Percentiles rank a stretch among this genome's conserved stretches.
These are phyloP conservation scores for Tetragnatha versicolor DNA, from an alignment of 1,140 invertebrate genomes.

Conservation along the genomic window DNA sequence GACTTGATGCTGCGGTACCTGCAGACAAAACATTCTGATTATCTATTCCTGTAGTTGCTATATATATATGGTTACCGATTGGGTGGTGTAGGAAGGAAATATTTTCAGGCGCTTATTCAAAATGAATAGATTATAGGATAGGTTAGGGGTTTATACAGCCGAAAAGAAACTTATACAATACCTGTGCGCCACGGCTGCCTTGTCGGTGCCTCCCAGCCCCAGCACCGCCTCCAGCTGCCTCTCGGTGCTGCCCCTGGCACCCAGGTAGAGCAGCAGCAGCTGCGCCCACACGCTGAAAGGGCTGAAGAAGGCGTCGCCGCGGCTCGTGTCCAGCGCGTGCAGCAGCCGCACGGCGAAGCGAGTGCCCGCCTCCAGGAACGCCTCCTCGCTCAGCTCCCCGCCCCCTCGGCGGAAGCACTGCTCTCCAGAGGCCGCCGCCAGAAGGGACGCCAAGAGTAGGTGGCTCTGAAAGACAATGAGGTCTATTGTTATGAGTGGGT, in stretches of 20 bases:
- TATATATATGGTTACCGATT: constrained; percentile 59
- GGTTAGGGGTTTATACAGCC: constrained; percentile 42
- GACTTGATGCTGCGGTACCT: constrained; percentile 27
- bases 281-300: constrained; percentile 59
- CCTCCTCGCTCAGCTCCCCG: constrained; percentile 11
- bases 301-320: constrained; percentile 56
- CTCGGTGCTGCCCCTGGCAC: constrained; percentile 60
- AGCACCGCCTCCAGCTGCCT: constrained; percentile 58
- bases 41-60: constrained; percentile 49
- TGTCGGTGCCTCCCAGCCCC: constrained; percentile 50
- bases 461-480: constrained; percentile 33
- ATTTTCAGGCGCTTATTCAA: too few species aligned
- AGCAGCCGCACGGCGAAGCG: constrained; percentile 27
- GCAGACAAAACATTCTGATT: too few species aligned
- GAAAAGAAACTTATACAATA: too few species aligned
- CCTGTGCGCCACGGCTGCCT: constrained; percentile 41
- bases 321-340: constrained; percentile 30
- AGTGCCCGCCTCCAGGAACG: constrained; percentile 26
- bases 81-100: constrained; percentile 50
- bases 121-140: neutral
- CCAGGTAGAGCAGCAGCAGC: constrained; percentile 59
- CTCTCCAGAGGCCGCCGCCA: constrained; percentile 1
- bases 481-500: neutral
- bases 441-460: neutral
- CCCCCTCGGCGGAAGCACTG: constrained; percentile 35